These are phyloP conservation scores for Acleris emargana DNA, from an alignment of 2,888 invertebrate genomes.

Conservation along the genomic window DNA sequence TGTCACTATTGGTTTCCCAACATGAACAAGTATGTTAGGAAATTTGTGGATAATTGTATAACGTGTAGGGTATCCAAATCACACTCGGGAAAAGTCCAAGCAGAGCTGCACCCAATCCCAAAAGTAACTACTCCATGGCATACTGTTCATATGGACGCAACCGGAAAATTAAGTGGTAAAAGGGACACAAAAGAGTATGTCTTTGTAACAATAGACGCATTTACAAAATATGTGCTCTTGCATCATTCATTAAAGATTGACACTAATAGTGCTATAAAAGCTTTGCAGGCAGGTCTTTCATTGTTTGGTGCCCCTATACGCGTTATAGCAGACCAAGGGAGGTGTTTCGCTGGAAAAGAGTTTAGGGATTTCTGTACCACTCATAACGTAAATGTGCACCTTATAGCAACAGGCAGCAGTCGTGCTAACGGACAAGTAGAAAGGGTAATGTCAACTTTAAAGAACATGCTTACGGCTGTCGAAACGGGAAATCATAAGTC, in stretches of 20 bases:
- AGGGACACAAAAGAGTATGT: conserved; percentile 45
- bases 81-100: conserved; percentile 9
- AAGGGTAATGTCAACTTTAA: background rate
- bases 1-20: conserved; percentile 6
- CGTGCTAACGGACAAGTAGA: background rate
- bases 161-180: conserved; percentile 39
- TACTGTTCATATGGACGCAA: conserved; percentile 11
- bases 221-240: conserved; percentile 44
- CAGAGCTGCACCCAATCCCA: conserved; percentile 4
- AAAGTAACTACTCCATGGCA: conserved; percentile 12
- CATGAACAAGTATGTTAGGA: background rate
- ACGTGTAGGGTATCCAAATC: conserved; percentile 4
- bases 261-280: too few relatives aligned
- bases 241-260: conserved; percentile 30
- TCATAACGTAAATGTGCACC: too few relatives aligned
- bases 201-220: conserved; percentile 46
- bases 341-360: too few relatives aligned
- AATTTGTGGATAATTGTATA: background rate
- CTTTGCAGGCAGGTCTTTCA: too few relatives aligned
- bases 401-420: too few relatives aligned
- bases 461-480: background rate
- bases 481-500: background rate
- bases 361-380: too few relatives aligned
- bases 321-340: too few relatives aligned
- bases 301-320: too few relatives aligned